These are phyloP conservation scores for Aplocera efformata DNA, from an alignment of 2,888 invertebrate species.

Conservation along the genomic window DNA sequence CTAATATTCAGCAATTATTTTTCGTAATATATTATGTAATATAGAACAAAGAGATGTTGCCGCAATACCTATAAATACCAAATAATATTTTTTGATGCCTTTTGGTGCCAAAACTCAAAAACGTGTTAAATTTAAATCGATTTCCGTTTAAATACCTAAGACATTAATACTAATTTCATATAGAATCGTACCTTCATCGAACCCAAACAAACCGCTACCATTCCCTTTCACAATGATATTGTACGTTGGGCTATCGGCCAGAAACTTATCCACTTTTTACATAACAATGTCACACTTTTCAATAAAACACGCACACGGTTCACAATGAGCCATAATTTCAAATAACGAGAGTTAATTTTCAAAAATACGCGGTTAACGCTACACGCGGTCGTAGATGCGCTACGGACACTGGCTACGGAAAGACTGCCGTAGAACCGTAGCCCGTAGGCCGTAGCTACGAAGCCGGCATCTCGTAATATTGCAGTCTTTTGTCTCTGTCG, in stretches of 20 bases:
- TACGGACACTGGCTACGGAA: conserved; percentile 56
- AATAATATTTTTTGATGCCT: no score
- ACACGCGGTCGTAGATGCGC: conserved; percentile 51
- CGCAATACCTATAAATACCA: no score
- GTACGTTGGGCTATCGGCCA: conserved; percentile 69
- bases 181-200: conserved; percentile 59
- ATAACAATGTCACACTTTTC: conserved; percentile 54
- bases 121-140: not conserved
- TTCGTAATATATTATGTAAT: no score
- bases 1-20: no score
- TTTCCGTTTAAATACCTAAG: conserved; percentile 5
- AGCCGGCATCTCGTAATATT: conserved; percentile 33
- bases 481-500: conserved; percentile 19
- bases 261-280: conserved; percentile 77
- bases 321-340: conserved; percentile 26
- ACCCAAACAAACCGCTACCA: conserved; percentile 63
- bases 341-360: conserved; percentile 7
- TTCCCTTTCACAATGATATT: conserved; percentile 76
- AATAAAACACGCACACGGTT: conserved; percentile 40
- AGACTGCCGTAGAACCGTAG: conserved; percentile 56
- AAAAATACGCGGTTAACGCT: conserved; percentile 23
- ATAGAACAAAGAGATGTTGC: no score
- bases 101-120: no score
- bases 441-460: conserved; percentile 37
- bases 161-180: conserved; percentile 12